These are phyloP conservation scores for Asbolus verrucosus DNA, from an alignment of 1,140 invertebrate genomes.

Conservation along the genomic window DNA sequence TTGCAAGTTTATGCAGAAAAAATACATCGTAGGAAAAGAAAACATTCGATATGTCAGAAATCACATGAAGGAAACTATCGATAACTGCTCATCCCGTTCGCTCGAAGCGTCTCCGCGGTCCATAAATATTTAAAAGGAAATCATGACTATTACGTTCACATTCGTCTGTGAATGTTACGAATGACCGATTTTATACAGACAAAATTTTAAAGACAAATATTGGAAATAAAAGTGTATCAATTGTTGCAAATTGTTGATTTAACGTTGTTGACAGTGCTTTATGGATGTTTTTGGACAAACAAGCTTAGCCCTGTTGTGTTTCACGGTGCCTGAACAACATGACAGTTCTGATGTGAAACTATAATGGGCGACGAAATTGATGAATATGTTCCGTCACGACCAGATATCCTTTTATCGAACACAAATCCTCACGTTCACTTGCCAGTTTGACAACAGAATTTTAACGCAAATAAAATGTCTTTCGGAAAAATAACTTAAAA, in stretches of 20 bases:
- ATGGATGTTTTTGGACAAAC: constrained; percentile 31
- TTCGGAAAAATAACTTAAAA: constrained; percentile 4
- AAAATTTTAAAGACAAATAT: too few relatives aligned
- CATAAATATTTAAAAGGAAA: constrained; percentile 2
- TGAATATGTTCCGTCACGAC: constrained; percentile 37
- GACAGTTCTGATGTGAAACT: constrained; percentile 29
- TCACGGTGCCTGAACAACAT: constrained; percentile 31
- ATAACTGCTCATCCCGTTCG: neutral
- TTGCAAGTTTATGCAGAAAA: constrained; percentile 36
- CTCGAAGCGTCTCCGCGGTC: neutral
- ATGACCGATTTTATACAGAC: too few relatives aligned
- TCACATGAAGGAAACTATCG: neutral
- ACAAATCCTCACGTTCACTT: constrained; percentile 19
- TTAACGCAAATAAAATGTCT: constrained; percentile 11
- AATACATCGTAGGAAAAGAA: constrained; percentile 4
- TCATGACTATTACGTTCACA: constrained; percentile 4
- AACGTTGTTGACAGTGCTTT: constrained; percentile 27
- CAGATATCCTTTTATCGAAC: constrained; percentile 30
- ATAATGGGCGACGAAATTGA: constrained; percentile 33
- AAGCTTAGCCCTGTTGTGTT: constrained; percentile 33
- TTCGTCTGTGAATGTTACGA: neutral
- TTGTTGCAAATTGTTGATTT: constrained; percentile 6
- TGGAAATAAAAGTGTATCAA: too few relatives aligned
- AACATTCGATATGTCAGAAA: neutral
- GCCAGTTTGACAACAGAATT: constrained; percentile 16